Conservation (phyloP, 2,888 invertebrate species). For the Aethes cnicana region DNA sequence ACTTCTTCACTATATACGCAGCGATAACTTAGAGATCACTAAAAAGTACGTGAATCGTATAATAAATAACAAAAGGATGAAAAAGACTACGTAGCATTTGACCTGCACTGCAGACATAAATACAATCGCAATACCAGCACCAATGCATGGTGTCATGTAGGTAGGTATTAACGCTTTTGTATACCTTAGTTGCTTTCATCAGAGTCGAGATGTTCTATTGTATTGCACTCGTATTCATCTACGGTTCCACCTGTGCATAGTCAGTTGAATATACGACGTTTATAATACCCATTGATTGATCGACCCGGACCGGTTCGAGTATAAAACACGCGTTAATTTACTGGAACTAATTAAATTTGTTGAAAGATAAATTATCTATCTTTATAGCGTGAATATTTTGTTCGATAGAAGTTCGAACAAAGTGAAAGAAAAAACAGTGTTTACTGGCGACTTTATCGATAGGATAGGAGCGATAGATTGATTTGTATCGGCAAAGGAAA, state of each 20-base stretch:
- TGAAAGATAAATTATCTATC: constrained; percentile 11
- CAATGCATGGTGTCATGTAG: background rate
- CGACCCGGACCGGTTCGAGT: constrained; percentile 20
- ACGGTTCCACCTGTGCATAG: constrained; percentile 20
- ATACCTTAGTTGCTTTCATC: background rate
- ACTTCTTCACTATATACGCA: too few relatives aligned
- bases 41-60: too few relatives aligned
- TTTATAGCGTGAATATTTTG: background rate
- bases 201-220: background rate
- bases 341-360: constrained; percentile 26
- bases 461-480: too few relatives aligned
- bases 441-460: too few relatives aligned
- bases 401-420: too few relatives aligned
- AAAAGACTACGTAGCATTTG: too few relatives aligned
- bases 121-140: too few relatives aligned
- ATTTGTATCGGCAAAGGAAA: too few relatives aligned
- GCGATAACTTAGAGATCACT: too few relatives aligned
- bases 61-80: too few relatives aligned
- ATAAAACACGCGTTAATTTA: constrained; percentile 24
- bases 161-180: background rate
- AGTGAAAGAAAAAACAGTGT: too few relatives aligned
- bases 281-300: constrained; percentile 25
- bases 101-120: too few relatives aligned
- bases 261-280: constrained; percentile 17
- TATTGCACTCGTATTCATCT: constrained; percentile 4